Percentiles rank a stretch among this genome's conserved stretches.
Evolutionary conservation across 2,888 invertebrate genomes (phyloP).

Genomic region (Drosophila cracens): DNA sequence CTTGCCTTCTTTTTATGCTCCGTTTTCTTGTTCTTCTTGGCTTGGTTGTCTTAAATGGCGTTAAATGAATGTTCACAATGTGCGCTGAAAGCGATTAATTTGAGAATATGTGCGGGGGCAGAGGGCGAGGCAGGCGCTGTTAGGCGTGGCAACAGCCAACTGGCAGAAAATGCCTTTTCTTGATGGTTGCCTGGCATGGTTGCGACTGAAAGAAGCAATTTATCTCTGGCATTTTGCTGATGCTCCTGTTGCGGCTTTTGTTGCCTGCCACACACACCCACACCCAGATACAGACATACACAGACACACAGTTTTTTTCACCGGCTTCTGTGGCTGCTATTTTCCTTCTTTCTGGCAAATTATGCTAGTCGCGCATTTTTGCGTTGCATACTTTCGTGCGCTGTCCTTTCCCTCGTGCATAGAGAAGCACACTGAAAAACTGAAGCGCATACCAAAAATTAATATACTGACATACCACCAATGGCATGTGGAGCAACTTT

Average conservation of each 20-base stretch:
- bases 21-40: neutral
- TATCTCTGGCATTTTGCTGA: constrained; percentile 65
- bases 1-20: constrained; percentile 6
- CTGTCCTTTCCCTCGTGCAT: constrained; percentile 8
- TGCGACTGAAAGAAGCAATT: constrained; percentile 58
- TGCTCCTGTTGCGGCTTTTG: constrained; percentile 52
- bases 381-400: constrained; percentile 66
- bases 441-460: constrained; percentile 66
- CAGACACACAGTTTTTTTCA: neutral
- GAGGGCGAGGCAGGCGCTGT: constrained; percentile 9
- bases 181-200: constrained; percentile 2
- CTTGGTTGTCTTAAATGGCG: constrained; percentile 65
- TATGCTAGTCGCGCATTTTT: constrained; percentile 75
- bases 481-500: constrained; percentile 49
- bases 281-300: neutral
- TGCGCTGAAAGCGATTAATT: constrained; percentile 70
- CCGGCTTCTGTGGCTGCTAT: neutral
- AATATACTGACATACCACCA: constrained; percentile 64
- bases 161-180: constrained; percentile 35
- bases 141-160: constrained; percentile 20
- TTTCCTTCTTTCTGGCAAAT: constrained; percentile 41
- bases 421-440: neutral
- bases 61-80: constrained; percentile 71
- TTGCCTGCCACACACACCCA: neutral
- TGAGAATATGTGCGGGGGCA: constrained; percentile 33